phyloP scores from a whole-genome alignment of 2,888 invertebrate species.

The Meloe dianella region DNA sequence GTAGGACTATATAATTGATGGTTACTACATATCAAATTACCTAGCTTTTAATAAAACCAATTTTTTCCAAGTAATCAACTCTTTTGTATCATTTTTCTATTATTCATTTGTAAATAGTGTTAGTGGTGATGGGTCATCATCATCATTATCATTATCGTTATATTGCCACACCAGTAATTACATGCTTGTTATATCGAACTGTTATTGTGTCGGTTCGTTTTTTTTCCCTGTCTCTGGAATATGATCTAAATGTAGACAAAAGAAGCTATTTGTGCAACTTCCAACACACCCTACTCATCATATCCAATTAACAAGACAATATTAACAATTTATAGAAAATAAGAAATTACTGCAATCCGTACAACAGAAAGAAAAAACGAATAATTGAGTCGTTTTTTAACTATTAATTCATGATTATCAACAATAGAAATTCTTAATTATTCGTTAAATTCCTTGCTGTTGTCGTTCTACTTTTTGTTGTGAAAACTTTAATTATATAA shows the following conservation, averaged over 20 bases:
- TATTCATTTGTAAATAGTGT: neutral
- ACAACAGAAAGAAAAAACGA: neutral
- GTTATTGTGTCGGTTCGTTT: neutral
- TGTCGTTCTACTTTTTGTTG: conserved; percentile 2
- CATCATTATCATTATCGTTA: neutral
- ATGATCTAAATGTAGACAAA: conserved; percentile 2
- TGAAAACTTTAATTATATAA: conserved; percentile 16
- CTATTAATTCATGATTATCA: too few relatives aligned
- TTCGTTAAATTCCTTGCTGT: neutral
- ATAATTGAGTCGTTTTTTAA: too few relatives aligned
- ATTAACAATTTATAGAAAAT: neutral
- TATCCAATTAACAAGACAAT: neutral
- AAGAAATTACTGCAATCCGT: neutral
- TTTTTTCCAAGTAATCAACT: conserved; percentile 19
- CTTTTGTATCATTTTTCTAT: neutral
- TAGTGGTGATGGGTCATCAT: conserved; percentile 1
- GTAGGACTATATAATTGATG: conserved; percentile 31
- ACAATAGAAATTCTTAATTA: neutral
- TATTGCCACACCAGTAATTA: conserved; percentile 11
- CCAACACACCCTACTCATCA: neutral
- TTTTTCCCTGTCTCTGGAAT: neutral
- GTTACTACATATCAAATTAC: conserved; percentile 36
- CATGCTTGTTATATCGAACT: neutral
- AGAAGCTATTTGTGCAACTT: conserved; percentile 9
- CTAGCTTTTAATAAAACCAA: conserved; percentile 37